phyloP scores from a whole-genome alignment of 1,140 invertebrate genomes.

The Brachionus angularis region DNA sequence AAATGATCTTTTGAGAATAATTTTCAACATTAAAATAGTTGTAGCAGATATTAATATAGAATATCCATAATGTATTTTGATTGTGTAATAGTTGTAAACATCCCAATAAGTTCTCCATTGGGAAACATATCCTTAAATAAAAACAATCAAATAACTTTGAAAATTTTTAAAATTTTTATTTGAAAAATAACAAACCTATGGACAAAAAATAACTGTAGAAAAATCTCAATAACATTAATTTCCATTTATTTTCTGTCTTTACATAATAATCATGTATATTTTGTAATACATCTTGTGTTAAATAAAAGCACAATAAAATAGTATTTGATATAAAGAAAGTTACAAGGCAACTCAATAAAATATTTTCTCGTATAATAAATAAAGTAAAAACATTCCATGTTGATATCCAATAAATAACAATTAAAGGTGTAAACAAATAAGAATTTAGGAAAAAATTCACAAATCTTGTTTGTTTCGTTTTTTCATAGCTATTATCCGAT shows the following conservation, averaged over 20 bases:
- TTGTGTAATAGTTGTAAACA: slow-evolving; percentile 7
- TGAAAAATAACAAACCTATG: too few relatives aligned
- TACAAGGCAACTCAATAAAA: background rate
- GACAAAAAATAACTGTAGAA: background rate
- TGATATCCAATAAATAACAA: slow-evolving; percentile 1
- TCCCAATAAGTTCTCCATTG: slow-evolving; percentile 26
- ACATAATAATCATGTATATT: background rate
- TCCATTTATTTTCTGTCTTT: background rate
- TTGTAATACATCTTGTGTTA: background rate
- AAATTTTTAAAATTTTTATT: too few relatives aligned
- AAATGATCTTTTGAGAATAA: background rate
- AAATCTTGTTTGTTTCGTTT: too few relatives aligned
- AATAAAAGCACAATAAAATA: background rate
- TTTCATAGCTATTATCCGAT: too few relatives aligned
- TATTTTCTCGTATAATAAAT: background rate
- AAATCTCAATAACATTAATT: background rate
- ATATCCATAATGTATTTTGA: background rate
- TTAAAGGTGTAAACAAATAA: slow-evolving; percentile 1
- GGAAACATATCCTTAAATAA: too few relatives aligned
- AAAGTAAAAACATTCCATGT: slow-evolving; percentile 20
- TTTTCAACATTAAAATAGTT: background rate
- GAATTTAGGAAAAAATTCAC: slow-evolving; percentile 2
- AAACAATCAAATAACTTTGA: too few relatives aligned
- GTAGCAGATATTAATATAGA: background rate
- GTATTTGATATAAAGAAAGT: slow-evolving; percentile 11